Evolutionary conservation across 1,140 invertebrate species (phyloP), one percentile per base, ranked within the genome.

Genomic region (Tigriopus japonicus): DNA sequence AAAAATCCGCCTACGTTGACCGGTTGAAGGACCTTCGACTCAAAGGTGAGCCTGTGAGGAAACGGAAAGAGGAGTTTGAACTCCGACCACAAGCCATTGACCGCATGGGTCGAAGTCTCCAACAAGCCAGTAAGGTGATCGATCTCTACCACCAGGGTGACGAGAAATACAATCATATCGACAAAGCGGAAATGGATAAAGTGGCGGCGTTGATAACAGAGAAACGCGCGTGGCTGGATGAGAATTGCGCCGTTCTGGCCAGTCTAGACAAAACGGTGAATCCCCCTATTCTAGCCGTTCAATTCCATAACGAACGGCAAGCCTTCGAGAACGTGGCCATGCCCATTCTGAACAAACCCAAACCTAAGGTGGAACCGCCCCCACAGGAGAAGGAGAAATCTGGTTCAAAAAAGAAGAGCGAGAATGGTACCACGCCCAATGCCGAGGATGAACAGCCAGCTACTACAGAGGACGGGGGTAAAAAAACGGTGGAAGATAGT

Each of bases 271-370:
- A 67, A 72, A 80, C 70, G 65, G 67, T 72, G 45, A 67, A 74
- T 64, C 83, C 87, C 45, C 78, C 82, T 10, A 76, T 91, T 60
- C 81, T 82, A 62, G 76, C 81, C n/a, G 77, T 80, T 41, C 81
- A 87, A 67, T 84, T 94, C 41, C 35, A 59, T 55, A 55, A 64
- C 28, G 64, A 65, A 53, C 49, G 66, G 9, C 69, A 84, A 77
- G 73, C 72, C 35, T 78, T 90, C 65, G 83, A 88, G 64, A 79
- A 68, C 53, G 74, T 72, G 9, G 79, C 86, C 24, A 78, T 76
- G 64, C 81, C 84, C 1, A 82, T 89, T 62, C 71, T 91, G 49
- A 87, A 85, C 68, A 91, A 89, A 71, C 84, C 85, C 19, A 87
- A 87, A 70, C 87, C 87, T 7, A 85, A 85, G 71, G 75, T 70